phyloP scores from a whole-genome alignment of 2,888 invertebrate species.

The Netelia melanura region DNA sequence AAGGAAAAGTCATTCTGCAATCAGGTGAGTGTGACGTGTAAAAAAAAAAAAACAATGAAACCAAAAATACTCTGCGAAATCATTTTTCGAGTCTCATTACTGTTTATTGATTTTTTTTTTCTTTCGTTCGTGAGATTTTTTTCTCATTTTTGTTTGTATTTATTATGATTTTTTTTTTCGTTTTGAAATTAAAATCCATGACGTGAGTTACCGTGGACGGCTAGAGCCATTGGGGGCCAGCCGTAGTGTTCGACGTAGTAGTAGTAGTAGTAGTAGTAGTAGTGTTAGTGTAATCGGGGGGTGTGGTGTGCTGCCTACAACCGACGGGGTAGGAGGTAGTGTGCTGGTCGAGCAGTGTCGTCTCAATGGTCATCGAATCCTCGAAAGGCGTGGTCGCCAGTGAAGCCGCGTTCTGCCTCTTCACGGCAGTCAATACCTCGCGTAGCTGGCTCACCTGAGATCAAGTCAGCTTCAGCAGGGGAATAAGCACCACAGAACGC shows the following conservation, averaged over 20 bases:
- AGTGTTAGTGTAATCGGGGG: constrained; percentile 84
- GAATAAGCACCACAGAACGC: constrained; percentile 62
- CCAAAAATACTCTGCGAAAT: constrained; percentile 9
- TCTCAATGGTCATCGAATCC: constrained; percentile 84
- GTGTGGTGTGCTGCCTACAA: constrained; percentile 85
- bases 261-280: constrained; percentile 60
- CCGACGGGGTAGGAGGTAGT: constrained; percentile 83
- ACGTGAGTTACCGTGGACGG: constrained; percentile 84
- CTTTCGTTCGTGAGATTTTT: constrained; percentile 20
- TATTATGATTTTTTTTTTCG: constrained; percentile 55
- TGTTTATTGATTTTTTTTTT: neutral
- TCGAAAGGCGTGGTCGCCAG: constrained; percentile 82
- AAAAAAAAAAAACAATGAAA: constrained; percentile 33
- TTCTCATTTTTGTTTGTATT: constrained; percentile 24
- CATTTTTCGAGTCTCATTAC: constrained; percentile 23
- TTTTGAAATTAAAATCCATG: constrained; percentile 83
- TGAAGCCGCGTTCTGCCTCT: constrained; percentile 82
- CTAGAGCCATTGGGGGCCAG: constrained; percentile 84
- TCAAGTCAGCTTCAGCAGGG: constrained; percentile 78
- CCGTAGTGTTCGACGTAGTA: constrained; percentile 78
- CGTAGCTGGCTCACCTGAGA: constrained; percentile 85
- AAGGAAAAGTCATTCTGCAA: constrained; percentile 49
- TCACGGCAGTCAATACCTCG: constrained; percentile 84
- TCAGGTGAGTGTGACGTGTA: constrained; percentile 57
- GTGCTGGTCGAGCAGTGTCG: constrained; percentile 84